A percentile compares a stretch with the other conserved stretches of the same genome.
Conservation (phyloP, 2,797 vertebrate species). For the Emydoidea blandingii region DNA sequence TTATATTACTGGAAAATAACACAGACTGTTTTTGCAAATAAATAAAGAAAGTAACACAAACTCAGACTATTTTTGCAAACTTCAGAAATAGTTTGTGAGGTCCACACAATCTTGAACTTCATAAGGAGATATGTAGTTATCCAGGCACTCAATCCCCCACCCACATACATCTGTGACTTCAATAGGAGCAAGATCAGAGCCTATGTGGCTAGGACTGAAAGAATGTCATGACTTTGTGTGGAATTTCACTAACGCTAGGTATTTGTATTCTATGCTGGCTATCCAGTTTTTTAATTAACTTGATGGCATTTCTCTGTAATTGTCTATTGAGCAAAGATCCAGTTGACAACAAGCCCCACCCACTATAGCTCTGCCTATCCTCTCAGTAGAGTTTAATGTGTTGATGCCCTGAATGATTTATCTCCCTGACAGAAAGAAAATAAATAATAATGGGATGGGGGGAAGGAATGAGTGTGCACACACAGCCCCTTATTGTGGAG, state of each 20-base stretch:
- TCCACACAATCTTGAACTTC: conserved; percentile 38
- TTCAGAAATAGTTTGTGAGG: neutral
- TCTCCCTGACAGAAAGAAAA: conserved; percentile 21
- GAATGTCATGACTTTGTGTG: conserved; percentile 37
- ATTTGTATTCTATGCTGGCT: neutral
- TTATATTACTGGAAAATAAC: neutral
- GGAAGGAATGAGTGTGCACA: neutral
- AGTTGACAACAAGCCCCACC: neutral
- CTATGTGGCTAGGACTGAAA: neutral
- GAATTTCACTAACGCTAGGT: conserved; percentile 39
- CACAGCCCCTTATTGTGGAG: neutral
- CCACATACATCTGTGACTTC: conserved; percentile 61
- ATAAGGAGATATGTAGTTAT: conserved; percentile 1
- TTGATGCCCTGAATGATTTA: conserved; percentile 31
- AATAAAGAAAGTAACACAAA: neutral
- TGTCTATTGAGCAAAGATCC: conserved; percentile 20
- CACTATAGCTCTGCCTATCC: conserved; percentile 38
- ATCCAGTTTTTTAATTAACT: neutral
- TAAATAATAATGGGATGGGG: neutral
- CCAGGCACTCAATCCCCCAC: conserved; percentile 24
- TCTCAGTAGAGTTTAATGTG: neutral
- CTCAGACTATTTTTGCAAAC: neutral
- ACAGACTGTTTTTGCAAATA: neutral
- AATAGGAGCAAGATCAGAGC: conserved; percentile 23
- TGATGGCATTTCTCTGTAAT: conserved; percentile 21